These are phyloP conservation scores for Babyrousa celebensis DNA, from an alignment of 2,797 vertebrate genomes.

Conservation along the genomic window DNA sequence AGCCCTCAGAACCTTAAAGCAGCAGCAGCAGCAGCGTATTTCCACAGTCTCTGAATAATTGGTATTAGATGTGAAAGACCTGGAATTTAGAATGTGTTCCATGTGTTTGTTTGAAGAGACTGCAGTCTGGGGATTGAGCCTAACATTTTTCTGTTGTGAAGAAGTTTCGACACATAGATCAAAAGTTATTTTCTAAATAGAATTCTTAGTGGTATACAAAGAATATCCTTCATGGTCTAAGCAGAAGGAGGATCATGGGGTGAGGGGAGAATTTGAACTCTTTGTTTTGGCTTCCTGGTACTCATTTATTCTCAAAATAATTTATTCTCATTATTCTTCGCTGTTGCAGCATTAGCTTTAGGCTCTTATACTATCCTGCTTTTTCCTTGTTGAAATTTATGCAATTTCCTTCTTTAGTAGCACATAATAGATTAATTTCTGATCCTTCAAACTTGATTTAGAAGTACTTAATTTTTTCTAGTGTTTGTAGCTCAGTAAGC, in stretches of 20 bases:
- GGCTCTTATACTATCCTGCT: slow-evolving; percentile 16
- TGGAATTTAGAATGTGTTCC: slow-evolving; percentile 22
- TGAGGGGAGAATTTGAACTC: slow-evolving; percentile 29
- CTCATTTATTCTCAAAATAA: slow-evolving; percentile 74
- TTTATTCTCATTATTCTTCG: slow-evolving; percentile 75
- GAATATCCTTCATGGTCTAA: slow-evolving; percentile 37
- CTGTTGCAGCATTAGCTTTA: slow-evolving; percentile 66
- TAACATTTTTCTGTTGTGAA: slow-evolving; percentile 42
- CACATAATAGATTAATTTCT: slow-evolving; percentile 78
- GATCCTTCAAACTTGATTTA: slow-evolving; percentile 73
- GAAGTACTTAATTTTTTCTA: slow-evolving; percentile 66
- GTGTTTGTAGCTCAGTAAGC: slow-evolving; percentile 68
- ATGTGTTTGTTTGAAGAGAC: slow-evolving; percentile 34
- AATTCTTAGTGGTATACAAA: slow-evolving; percentile 16
- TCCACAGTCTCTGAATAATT: slow-evolving; percentile 40
- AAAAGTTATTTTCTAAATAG: slow-evolving; percentile 68
- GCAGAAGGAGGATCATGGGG: slow-evolving; percentile 9
- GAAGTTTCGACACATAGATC: slow-evolving; percentile 58
- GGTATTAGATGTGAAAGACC: slow-evolving; percentile 38
- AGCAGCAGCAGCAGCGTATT: slow-evolving; percentile 34
- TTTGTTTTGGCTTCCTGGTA: slow-evolving; percentile 67
- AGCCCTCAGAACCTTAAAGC: neutral
- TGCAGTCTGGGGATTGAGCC: neutral
- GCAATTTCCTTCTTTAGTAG: slow-evolving; percentile 70
- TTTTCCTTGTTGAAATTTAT: slow-evolving; percentile 74